Conservation (phyloP, 2,797 vertebrate genomes). For the Arctocebus calabarensis region DNA sequence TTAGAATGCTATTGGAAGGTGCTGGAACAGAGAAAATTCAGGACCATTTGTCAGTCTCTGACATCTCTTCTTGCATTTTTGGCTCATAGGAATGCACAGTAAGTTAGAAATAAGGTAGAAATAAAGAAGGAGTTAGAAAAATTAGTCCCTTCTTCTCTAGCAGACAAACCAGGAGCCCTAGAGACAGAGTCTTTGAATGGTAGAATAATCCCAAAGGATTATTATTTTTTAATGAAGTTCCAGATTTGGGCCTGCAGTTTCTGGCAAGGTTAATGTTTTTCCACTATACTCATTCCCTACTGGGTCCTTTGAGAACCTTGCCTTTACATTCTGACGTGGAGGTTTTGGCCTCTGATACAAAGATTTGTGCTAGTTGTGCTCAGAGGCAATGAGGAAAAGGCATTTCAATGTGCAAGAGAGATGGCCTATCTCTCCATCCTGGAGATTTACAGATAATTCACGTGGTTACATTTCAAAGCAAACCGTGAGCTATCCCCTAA, state of each 20-base stretch:
- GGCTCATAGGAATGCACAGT: background rate
- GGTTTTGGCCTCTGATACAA: slow-evolving; percentile 6
- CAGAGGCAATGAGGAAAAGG: slow-evolving; percentile 53
- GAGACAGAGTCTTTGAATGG: background rate
- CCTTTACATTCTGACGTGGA: slow-evolving; percentile 1
- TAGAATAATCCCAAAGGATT: slow-evolving; percentile 19
- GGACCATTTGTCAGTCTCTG: background rate
- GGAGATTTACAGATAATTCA: slow-evolving; percentile 33
- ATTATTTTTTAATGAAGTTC: slow-evolving; percentile 65
- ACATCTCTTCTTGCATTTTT: background rate
- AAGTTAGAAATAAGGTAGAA: background rate
- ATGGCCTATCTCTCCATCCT: background rate
- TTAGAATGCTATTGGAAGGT: background rate
- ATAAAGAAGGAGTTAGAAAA: background rate
- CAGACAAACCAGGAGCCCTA: background rate
- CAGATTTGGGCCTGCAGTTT: slow-evolving; percentile 68
- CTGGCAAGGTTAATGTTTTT: slow-evolving; percentile 57
- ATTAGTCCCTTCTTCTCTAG: background rate
- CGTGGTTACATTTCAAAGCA: slow-evolving; percentile 52
- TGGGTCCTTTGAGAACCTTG: slow-evolving; percentile 38
- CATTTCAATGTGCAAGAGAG: slow-evolving; percentile 45
- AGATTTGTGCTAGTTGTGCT: slow-evolving; percentile 48
- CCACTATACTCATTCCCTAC: background rate
- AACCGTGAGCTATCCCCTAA: background rate
- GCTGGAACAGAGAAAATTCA: background rate